Base-by-base conservation (phyloP, 2,797 vertebrate genomes). In the Darevskia nairensis region DNA sequence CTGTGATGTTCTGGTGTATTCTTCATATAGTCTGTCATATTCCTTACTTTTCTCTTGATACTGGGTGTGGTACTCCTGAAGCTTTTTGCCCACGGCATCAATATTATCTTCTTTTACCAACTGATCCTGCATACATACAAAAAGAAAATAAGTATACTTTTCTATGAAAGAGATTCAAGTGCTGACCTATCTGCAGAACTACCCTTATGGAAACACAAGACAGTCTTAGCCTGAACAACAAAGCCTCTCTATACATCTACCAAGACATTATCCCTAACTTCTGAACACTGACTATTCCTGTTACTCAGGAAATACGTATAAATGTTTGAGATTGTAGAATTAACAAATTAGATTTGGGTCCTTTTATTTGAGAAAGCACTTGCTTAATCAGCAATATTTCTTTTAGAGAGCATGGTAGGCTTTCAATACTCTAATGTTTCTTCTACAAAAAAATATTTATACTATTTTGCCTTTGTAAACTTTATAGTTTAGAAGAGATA, bases 31-130 rank as follows among this genome's bases (percentile, higher is more conserved):
- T 82, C 97, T 90, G 95, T 99, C 99, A 3, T 99, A 99, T 84
- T 99, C 98, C 95, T 98, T 98, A 95, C 98, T 99, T 96, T 99
- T 99, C 92, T 99, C 98, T 96, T 99, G 98, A 96, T 98, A 99
- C 92, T 99, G 98, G 94, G 96, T 97, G 92, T 99, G 98, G 93
- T 98, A 98, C 92, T 99, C 98, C 95, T 99, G 98, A 88, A 99
- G 97, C 94, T 98, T 99, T 97, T 98, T 99, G 80, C 98, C 98
- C 44, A 99, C 98, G 15, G 98, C 98, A 75, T 99, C 98, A 68
- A 99, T 98, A 89, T 98, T 99, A 94, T 99, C 98, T 97, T 99
- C 98, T 97, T 99, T 99, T 82, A 99, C 98, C 96, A 99, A 95
- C 94, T 98, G 98, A 96, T 99, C 98, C 98, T 99, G 92, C 80